Evolutionary conservation across 2,888 invertebrate species (phyloP), one percentile per base, ranked within the genome.

Genomic region (Melanotus villosus): DNA sequence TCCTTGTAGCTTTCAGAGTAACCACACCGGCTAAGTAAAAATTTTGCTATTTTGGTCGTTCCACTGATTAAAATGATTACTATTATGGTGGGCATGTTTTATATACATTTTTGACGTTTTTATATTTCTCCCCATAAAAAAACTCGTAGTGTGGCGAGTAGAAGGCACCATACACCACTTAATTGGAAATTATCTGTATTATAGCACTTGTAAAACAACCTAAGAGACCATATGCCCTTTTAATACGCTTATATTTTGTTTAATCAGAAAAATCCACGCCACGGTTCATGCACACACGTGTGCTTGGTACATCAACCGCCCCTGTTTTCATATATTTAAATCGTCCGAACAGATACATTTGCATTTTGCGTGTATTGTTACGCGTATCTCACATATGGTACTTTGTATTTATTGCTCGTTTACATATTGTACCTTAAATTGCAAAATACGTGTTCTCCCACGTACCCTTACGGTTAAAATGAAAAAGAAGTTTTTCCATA

Each of bases 311-410:
- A 80, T 80, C 80, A 80, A 76, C 71, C 79, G 77, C 78, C 77
- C 77, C 54, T 68, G 58, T 80, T 81, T 80, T 80, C 79, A 79
- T 81, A 79, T 81, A 82, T 82, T 82, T 79, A 82, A 82, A 82
- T 82, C 80, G 80, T 82, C 77, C 62, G 65, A 75, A 75, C 78
- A 73, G 75, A 73, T 77, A 67, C 78, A 82, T 82, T 82, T 81
- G 78, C 81, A 82, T 82, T 80, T 81, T 80, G 80, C 80, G 78
- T 81, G 79, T 76, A 76, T 75, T 76, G 66, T 65, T 63, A 47
- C 38, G 56, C 63, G 70, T 73, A 76, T 73, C 75, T 73, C 79
- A 77, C 80, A 81, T 81, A 81, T 81, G 80, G 77, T 77, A 76
- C 80, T 74, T 72, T 3, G 26, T 26, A 26, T 26, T n/a, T n/a